These are phyloP conservation scores for Oligia strigilis DNA, from an alignment of 2,888 invertebrate genomes.

Conservation along the genomic window DNA sequence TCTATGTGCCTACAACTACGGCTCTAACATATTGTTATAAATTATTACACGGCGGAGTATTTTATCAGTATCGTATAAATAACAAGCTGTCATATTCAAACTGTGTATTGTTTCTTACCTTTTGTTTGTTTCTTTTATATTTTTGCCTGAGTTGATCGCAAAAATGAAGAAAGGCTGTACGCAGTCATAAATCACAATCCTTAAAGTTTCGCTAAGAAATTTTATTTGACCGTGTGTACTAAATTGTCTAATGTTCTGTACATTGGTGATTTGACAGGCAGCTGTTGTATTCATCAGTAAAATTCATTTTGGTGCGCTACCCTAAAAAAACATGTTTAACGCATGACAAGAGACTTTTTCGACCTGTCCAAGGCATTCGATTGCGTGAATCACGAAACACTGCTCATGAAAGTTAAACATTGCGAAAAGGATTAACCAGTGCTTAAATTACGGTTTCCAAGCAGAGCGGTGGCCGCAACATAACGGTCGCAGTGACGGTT, in stretches of 20 bases:
- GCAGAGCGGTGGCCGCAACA: neutral
- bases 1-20: slow-evolving; percentile 21
- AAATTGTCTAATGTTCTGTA: too few relatives aligned
- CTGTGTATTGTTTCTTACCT: slow-evolving; percentile 23
- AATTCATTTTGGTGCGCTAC: too few relatives aligned
- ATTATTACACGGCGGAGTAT: slow-evolving; percentile 20
- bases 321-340: too few relatives aligned
- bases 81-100: slow-evolving; percentile 21
- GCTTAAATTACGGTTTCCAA: too few relatives aligned
- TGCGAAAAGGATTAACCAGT: too few relatives aligned
- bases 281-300: too few relatives aligned
- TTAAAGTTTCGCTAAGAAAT: neutral
- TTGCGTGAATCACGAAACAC: too few relatives aligned
- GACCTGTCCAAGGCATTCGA: too few relatives aligned
- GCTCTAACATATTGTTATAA: slow-evolving; percentile 34
- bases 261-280: too few relatives aligned
- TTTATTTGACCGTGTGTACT: too few relatives aligned
- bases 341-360: too few relatives aligned
- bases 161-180: neutral
- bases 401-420: too few relatives aligned
- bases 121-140: slow-evolving; percentile 23
- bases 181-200: slow-evolving; percentile 12
- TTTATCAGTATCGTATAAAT: slow-evolving; percentile 43
- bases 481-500: neutral
- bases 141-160: neutral